Evolutionary conservation across 2,888 invertebrate species (phyloP).

Genomic region (Caenorhabditis becei): DNA sequence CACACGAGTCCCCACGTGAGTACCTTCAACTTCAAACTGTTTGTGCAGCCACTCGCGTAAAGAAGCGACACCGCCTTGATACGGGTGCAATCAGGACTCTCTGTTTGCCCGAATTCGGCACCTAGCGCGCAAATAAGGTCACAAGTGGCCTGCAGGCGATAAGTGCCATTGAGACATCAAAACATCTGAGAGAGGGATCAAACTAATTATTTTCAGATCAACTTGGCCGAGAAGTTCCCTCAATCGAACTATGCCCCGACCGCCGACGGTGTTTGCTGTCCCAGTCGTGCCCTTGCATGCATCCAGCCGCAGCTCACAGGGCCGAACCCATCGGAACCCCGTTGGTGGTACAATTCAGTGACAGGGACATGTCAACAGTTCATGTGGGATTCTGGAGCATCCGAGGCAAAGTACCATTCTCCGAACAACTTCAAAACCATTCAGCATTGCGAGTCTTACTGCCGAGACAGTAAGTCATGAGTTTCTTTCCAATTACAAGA

Average conservation of each 20-base stretch:
- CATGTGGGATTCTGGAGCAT: constrained; percentile 74
- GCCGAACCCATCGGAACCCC: constrained; percentile 72
- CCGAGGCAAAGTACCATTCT: constrained; percentile 70
- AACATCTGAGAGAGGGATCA: not conserved
- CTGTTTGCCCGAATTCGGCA: constrained; percentile 38
- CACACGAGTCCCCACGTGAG: constrained; percentile 72
- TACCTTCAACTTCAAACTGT: constrained; percentile 18
- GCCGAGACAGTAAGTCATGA: constrained; percentile 69
- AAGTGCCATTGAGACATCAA: constrained; percentile 36
- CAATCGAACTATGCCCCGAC: constrained; percentile 71
- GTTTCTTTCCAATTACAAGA: not conserved
- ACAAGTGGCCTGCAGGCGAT: constrained; percentile 36
- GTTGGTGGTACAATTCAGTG: constrained; percentile 73
- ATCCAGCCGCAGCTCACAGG: constrained; percentile 73
- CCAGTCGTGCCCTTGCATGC: constrained; percentile 72
- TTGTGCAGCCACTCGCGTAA: constrained; percentile 3
- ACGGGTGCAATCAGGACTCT: constrained; percentile 1
- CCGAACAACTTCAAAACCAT: constrained; percentile 75
- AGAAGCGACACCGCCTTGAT: constrained; percentile 8
- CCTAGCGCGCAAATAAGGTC: constrained; percentile 47
- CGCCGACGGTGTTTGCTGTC: constrained; percentile 73
- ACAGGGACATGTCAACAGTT: constrained; percentile 76
- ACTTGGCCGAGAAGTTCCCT: constrained; percentile 69
- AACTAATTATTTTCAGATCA: constrained; percentile 57
- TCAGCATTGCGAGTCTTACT: constrained; percentile 74